Base-by-base conservation (phyloP, 2,888 invertebrate genomes). In the Pristionchus arcanus region DNA sequence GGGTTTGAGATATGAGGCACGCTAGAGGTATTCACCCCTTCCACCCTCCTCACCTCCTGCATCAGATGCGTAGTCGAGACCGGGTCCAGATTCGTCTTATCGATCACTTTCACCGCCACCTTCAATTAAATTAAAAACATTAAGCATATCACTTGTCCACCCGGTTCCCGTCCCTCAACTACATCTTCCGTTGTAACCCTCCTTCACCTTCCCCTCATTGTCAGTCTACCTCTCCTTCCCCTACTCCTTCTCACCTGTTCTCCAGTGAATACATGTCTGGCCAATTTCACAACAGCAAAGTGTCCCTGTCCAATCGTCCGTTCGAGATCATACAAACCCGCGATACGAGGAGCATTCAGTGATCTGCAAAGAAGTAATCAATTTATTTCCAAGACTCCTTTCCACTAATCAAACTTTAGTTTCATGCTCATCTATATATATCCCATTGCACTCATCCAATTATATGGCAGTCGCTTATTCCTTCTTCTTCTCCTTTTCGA, bases 261-360 rank as follows among this genome's bases (percentile, higher is more conserved):
- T 66, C 98, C 98, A 89, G 99, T 99, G 96, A 99, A 99, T 90
- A 99, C 99, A 96, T 99, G 99, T 92, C 98, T 96, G 49, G 99
- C 99, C 92, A 98, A 96, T 96, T 99, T 99, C 83, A 99, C 99
- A 91, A 98, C 98, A 91, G 99, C 99, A 96, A 98, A 99, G 96
- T 99, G 99, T 90, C 99, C 99, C 91, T 98, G 97, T 85, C 99
- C 99, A 90, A 99, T 97, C 9, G 99, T 99, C 96, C 98, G 98
- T 96, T 98, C 97, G 95, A 99, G 96, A 96, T 99, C 99, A 96
- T 99, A 99, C 87, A 99, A 96, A 90, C 99, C 99, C 28, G 93
- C 93, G 86, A 93, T 92, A n/a, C 92, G 90, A 2, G 92, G 81
- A 13, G 81, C 87, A 49, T 34, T 87, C 28, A 85, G n/a, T 19